phyloP scores from a whole-genome alignment of 2,113 vertebrate genomes.

The Tapirus terrestris region DNA sequence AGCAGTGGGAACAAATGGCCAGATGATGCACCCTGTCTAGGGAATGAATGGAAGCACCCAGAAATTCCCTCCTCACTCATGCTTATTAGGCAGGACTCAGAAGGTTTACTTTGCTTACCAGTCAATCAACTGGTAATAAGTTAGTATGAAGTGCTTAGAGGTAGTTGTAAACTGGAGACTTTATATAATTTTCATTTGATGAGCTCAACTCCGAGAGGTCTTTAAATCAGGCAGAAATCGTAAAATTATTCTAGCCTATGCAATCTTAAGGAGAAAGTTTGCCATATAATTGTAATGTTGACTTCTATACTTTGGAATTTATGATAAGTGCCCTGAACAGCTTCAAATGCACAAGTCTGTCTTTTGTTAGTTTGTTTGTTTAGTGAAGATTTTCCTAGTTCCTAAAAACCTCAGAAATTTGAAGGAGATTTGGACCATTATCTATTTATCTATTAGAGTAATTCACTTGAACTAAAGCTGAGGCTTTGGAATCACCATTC shows the following conservation, averaged over 20 bases:
- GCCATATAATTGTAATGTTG: not conserved
- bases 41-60: not conserved
- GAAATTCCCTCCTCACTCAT: not conserved
- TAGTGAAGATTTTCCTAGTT: slow-evolving; percentile 41
- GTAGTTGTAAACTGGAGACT: not conserved
- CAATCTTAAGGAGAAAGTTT: slow-evolving; percentile 26
- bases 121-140: not conserved
- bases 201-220: not conserved
- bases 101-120: slow-evolving; percentile 14
- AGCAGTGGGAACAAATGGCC: not conserved
- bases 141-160: not conserved
- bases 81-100: not conserved
- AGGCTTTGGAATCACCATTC: not conserved
- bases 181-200: slow-evolving; percentile 40
- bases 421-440: slow-evolving; percentile 1
- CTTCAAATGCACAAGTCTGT: slow-evolving; percentile 10
- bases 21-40: not conserved
- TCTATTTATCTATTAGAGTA: slow-evolving; percentile 38
- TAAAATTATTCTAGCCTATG: slow-evolving; percentile 16
- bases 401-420: slow-evolving; percentile 14
- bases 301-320: slow-evolving; percentile 22
- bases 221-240: slow-evolving; percentile 33
- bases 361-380: slow-evolving; percentile 22
- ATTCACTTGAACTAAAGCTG: slow-evolving; percentile 9
- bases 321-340: not conserved